These are phyloP conservation scores for Anolis apletophallus DNA, from an alignment of 2,797 vertebrate species.

Conservation along the genomic window DNA sequence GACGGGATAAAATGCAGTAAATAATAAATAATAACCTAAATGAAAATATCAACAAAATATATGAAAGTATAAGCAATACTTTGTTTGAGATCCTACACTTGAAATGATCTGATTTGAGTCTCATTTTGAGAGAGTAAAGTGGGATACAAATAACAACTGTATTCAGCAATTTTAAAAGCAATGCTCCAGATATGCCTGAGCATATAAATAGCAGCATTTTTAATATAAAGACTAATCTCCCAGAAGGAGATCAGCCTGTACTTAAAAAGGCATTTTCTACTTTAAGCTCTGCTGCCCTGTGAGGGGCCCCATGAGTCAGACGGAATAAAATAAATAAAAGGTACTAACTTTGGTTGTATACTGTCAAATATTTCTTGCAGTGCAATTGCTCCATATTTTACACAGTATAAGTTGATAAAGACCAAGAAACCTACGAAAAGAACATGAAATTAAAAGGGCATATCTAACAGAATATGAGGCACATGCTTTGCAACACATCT, in stretches of 20 bases:
- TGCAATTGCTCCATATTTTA: conserved; percentile 94
- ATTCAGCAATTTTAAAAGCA: neutral
- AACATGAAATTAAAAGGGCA: conserved; percentile 25
- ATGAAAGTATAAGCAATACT: no score
- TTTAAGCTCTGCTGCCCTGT: neutral
- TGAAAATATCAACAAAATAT: no score
- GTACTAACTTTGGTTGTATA: conserved; percentile 96
- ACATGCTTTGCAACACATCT: neutral
- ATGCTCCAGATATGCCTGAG: neutral
- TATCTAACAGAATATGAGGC: neutral
- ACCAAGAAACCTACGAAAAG: conserved; percentile 91
- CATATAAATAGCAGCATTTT: no score
- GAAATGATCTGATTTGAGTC: no score
- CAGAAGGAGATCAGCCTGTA: neutral
- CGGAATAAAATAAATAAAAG: neutral
- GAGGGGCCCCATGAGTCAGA: neutral
- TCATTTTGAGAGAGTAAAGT: no score
- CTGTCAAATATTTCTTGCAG: conserved; percentile 97
- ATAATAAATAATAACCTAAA: no score
- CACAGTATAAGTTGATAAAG: conserved; percentile 94
- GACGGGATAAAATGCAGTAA: no score
- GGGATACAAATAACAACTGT: no score
- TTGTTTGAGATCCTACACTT: no score
- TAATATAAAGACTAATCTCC: neutral
- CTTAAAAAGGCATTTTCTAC: neutral